A percentile compares a stretch with the other conserved stretches of the same genome.
These are phyloP conservation scores for Lycia hirtaria DNA, from an alignment of 2,888 invertebrate species.

Conservation along the genomic window DNA sequence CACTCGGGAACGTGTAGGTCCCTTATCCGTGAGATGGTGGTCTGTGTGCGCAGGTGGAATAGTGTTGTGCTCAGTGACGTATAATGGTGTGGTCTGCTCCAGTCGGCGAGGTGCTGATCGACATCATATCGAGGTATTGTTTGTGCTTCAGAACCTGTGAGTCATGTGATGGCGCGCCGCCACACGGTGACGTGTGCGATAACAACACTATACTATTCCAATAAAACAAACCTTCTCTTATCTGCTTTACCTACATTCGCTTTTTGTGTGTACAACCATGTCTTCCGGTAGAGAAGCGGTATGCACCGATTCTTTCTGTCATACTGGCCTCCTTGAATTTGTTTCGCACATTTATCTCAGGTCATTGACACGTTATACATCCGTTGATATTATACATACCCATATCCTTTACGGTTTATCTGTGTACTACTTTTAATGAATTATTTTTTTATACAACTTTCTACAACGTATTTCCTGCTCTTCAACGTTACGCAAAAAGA, in stretches of 20 bases:
- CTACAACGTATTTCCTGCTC: background rate
- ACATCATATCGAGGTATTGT: constrained; percentile 77
- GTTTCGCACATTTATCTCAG: constrained; percentile 32
- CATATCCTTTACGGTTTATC: constrained; percentile 6
- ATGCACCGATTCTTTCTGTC: constrained; percentile 11
- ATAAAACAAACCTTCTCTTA: constrained; percentile 36
- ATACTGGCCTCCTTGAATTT: constrained; percentile 14
- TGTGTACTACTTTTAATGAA: background rate
- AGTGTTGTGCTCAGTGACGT: constrained; percentile 74
- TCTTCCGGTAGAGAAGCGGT: constrained; percentile 7
- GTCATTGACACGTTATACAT: constrained; percentile 33
- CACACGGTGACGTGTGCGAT: constrained; percentile 29
- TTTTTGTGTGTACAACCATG: constrained; percentile 21
- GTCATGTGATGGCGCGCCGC: constrained; percentile 47
- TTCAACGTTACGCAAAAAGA: background rate
- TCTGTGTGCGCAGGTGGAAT: constrained; percentile 67
- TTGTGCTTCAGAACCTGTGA: constrained; percentile 38
- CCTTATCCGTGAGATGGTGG: constrained; percentile 81
- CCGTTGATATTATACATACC: background rate
- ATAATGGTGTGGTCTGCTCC: constrained; percentile 84
- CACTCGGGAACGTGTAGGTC: constrained; percentile 80
- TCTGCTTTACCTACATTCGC: constrained; percentile 28
- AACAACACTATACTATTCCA: constrained; percentile 8
- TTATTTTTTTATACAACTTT: background rate
- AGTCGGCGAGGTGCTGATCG: constrained; percentile 79